Conservation (phyloP, 2,888 invertebrate genomes). For the Gasteruption jaculator region DNA sequence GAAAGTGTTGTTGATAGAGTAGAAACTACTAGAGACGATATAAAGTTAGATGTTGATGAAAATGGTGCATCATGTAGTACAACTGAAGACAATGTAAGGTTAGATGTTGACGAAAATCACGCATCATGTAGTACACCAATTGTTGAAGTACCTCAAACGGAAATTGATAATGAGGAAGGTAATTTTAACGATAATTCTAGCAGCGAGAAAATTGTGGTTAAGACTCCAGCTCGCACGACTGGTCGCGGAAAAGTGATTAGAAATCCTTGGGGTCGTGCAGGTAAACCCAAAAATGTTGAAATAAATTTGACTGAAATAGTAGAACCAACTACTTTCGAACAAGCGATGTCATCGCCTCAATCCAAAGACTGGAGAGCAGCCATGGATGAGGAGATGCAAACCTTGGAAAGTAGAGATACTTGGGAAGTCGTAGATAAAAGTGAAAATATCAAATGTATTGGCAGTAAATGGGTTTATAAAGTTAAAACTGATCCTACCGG, state of each 20-base stretch:
- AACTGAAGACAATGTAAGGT: too few species aligned
- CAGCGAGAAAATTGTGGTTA: neutral
- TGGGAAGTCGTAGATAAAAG: constrained; percentile 13
- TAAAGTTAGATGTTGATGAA: too few species aligned
- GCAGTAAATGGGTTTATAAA: constrained; percentile 17
- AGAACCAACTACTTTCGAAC: neutral
- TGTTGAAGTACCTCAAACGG: too few species aligned
- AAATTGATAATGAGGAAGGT: too few species aligned
- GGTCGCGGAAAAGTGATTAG: neutral
- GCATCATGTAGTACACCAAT: too few species aligned
- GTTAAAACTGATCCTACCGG: constrained; percentile 14
- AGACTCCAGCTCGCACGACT: neutral
- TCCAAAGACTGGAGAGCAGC: constrained; percentile 7
- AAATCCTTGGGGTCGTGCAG: constrained; percentile 1
- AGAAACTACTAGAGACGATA: neutral
- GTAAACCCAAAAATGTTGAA: constrained; percentile 3
- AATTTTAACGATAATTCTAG: neutral
- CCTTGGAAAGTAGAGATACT: constrained; percentile 9
- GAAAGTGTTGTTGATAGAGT: neutral
- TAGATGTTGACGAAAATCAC: too few species aligned
- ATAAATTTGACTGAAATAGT: constrained; percentile 2
- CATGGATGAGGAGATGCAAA: constrained; percentile 9
- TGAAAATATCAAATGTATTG: constrained; percentile 8
- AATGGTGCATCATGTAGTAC: too few species aligned
- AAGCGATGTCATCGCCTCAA: constrained; percentile 15